These are phyloP conservation scores for Ladona fulva DNA, from an alignment of 1,140 invertebrate species.

Conservation along the genomic window DNA sequence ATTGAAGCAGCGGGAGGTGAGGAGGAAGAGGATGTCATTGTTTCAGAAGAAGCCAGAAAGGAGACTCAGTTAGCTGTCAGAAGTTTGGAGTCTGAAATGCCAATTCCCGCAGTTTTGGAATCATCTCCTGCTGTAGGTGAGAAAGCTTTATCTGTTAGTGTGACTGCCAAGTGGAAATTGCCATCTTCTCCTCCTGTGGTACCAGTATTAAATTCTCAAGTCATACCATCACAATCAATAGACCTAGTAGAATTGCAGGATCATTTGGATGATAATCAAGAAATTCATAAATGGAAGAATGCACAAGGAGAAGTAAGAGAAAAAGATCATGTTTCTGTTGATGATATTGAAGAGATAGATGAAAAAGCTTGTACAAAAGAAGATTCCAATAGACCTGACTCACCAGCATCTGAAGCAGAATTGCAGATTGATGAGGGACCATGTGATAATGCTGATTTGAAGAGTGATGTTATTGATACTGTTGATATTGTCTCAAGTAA, in stretches of 20 bases:
- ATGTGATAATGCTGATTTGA: neutral
- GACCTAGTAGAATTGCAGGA: neutral
- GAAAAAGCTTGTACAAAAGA: conserved; percentile 11
- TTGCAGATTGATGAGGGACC: conserved; percentile 76
- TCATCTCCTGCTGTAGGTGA: neutral
- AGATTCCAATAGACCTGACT: conserved; percentile 55
- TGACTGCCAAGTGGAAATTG: conserved; percentile 17
- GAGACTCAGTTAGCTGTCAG: conserved; percentile 28
- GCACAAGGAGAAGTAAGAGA: neutral
- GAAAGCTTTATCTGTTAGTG: neutral
- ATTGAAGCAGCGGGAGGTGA: conserved; percentile 64
- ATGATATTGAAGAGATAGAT: conserved; percentile 13
- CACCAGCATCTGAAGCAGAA: conserved; percentile 72
- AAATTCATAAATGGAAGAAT: neutral
- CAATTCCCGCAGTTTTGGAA: conserved; percentile 5
- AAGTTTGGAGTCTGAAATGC: conserved; percentile 26
- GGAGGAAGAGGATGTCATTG: conserved; percentile 59
- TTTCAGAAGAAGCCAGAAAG: conserved; percentile 39
- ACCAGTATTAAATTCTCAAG: neutral
- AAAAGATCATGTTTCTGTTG: neutral
- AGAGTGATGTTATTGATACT: neutral
- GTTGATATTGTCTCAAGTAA: neutral
- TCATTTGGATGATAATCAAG: neutral
- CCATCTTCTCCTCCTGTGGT: neutral
- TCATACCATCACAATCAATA: neutral